phyloP scores from a whole-genome alignment of 2,797 vertebrate genomes.

The Sebastes flavidus region DNA sequence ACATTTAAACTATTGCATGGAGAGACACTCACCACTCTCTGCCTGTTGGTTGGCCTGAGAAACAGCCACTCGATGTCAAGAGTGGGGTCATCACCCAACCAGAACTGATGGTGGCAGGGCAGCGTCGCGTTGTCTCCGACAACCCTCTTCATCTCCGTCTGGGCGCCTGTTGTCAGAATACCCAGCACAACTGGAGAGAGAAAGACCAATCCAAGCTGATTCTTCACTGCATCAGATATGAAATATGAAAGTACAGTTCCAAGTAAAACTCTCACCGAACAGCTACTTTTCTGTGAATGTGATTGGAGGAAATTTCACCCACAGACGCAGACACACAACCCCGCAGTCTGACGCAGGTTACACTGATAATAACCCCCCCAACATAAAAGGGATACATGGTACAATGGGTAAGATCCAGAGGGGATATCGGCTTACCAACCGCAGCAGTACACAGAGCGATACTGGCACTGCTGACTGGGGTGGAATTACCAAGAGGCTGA shows the following conservation, averaged over 20 bases:
- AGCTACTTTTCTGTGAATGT: neutral
- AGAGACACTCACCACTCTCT: conserved; percentile 85
- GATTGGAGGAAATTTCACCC: neutral
- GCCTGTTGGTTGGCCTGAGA: conserved; percentile 84
- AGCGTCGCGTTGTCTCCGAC: conserved; percentile 92
- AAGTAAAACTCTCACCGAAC: neutral
- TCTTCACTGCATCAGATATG: too few species aligned
- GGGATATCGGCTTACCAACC: conserved; percentile 33
- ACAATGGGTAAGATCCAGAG: conserved; percentile 32
- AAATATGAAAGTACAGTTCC: neutral
- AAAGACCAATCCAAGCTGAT: conserved; percentile 1
- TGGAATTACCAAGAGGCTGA: conserved; percentile 32
- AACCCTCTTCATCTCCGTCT: conserved; percentile 90
- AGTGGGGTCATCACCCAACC: conserved; percentile 84
- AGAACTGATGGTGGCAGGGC: conserved; percentile 91
- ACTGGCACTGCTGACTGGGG: conserved; percentile 29
- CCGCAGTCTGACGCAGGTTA: neutral
- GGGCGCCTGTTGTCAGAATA: conserved; percentile 72
- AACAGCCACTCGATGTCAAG: conserved; percentile 95
- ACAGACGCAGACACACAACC: neutral
- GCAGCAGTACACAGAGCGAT: conserved; percentile 12
- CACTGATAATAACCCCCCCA: neutral
- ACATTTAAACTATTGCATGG: neutral
- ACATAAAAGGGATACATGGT: conserved; percentile 22
- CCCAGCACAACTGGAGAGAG: conserved; percentile 61